Evolutionary conservation across 2,797 vertebrate species (phyloP).

Genomic region (Urocyon cinereoargenteus): DNA sequence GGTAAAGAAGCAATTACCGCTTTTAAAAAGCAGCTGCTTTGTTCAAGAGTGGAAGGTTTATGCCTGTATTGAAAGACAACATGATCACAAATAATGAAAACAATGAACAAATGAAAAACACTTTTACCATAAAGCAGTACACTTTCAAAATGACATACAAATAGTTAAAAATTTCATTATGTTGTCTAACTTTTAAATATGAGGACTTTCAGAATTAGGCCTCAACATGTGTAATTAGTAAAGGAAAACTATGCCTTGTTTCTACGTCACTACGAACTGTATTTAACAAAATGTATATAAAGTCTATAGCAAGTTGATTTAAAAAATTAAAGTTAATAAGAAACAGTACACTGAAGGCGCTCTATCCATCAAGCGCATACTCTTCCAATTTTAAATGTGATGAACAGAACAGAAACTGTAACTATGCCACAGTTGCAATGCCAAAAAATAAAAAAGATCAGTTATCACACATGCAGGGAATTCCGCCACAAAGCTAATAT

Average conservation of each 20-base stretch:
- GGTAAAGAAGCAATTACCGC: slow-evolving; percentile 98
- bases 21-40: slow-evolving; percentile 97
- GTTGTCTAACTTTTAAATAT: slow-evolving; percentile 88
- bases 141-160: slow-evolving; percentile 92
- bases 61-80: slow-evolving; percentile 97
- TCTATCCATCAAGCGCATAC: slow-evolving; percentile 90
- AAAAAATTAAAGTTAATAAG: slow-evolving; percentile 88
- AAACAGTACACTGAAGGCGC: slow-evolving; percentile 96
- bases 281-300: slow-evolving; percentile 91
- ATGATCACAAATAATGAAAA: slow-evolving; percentile 95
- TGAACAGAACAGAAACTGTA: slow-evolving; percentile 89
- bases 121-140: slow-evolving; percentile 91
- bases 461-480: slow-evolving; percentile 92
- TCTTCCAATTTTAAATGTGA: slow-evolving; percentile 86
- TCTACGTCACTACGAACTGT: slow-evolving; percentile 88
- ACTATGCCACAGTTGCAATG: slow-evolving; percentile 89
- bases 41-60: slow-evolving; percentile 95
- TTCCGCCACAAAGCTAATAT: slow-evolving; percentile 89
- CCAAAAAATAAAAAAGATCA: slow-evolving; percentile 89
- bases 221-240: slow-evolving; percentile 88
- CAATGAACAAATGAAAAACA: slow-evolving; percentile 92
- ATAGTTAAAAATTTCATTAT: slow-evolving; percentile 89
- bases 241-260: slow-evolving; percentile 88
- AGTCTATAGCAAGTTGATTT: slow-evolving; percentile 91
- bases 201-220: slow-evolving; percentile 88